Base-by-base conservation (phyloP, 2,888 invertebrate species). In the Drosophila subquinaria region DNA sequence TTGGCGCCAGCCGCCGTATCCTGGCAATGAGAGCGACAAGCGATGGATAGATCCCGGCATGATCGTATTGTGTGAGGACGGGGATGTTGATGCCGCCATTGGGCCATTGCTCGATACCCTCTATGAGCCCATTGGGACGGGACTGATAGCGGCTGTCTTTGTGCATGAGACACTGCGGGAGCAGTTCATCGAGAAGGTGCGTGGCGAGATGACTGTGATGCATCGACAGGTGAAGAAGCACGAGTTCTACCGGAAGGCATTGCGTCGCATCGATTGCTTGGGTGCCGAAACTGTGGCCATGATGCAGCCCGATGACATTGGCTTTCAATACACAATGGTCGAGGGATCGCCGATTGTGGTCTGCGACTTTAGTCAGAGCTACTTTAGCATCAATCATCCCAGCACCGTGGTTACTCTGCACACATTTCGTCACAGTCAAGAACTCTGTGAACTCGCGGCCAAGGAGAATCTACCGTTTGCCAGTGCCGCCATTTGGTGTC, bases 131-230 rank as follows among this genome's bases (percentile, higher is more conserved):
- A 69, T 84, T 3, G 74, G 63, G 0, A 38, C 15, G 0, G 43
- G 55, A 0, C 40, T 57, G 0, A 52, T 84, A 23, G 89, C 67
- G 5, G 15, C 65, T 1, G 56, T 84, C 0, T 84, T 81, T 13
- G 87, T 88, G 5, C 87, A 84, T 23, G 84, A 88, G 11, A 69
- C 79, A 1, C 64, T 88, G 68, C 56, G 89, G 1, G 60, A 69
- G 1, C 3, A 17, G 9, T 62, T 84, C 40, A 52, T 75, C 0
- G 57, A 71, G 11, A 72, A 53, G 30, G 66, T 84, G 15, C 51
- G 67, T 4, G 13, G 11, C 0, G 35, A 45, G 6, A 82, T 84
- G 81, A 61, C 51, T 0, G 35, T 55, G 4, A 67, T 86, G 62
- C 68, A 86, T 47, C 57, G 47, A 0, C 64, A 78, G 71, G 84